A percentile compares a stretch with the other conserved stretches of the same genome.
Evolutionary conservation across 2,113 vertebrate genomes (phyloP).

Genomic region (Hypocryptadius cinnamomeus): DNA sequence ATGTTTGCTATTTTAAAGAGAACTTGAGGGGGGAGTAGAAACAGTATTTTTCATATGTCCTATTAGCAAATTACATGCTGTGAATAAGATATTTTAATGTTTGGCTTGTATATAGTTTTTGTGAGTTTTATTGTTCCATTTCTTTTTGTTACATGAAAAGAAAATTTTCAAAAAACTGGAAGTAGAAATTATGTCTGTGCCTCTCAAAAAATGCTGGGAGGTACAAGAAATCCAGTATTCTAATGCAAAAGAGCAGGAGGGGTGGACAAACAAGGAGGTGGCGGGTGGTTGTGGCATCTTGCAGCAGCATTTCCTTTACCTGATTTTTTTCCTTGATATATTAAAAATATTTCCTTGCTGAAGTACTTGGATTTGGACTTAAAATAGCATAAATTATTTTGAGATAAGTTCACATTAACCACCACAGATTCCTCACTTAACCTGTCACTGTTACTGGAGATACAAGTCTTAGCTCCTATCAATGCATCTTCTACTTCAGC

Average conservation of each 20-base stretch:
- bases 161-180: not conserved
- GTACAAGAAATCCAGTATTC: not conserved
- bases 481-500: not conserved
- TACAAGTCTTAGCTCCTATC: not conserved
- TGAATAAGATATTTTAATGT: not conserved
- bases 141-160: not conserved
- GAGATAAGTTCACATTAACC: not conserved
- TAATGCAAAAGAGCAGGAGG: not conserved
- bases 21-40: not conserved
- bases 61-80: not conserved
- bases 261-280: not conserved
- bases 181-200: not conserved
- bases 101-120: not conserved
- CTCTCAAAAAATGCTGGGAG: not conserved
- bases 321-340: not conserved
- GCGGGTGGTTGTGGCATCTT: not conserved
- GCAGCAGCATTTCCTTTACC: not conserved
- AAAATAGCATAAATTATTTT: not conserved
- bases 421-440: not conserved
- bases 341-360: not conserved
- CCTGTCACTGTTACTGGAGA: not conserved
- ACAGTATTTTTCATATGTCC: not conserved
- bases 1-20: slow-evolving; percentile 16
- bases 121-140: not conserved
- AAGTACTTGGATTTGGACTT: slow-evolving; percentile 7